Evolutionary conservation across 2,888 invertebrate species (phyloP).

Genomic region (Ormyrus thymus): DNA sequence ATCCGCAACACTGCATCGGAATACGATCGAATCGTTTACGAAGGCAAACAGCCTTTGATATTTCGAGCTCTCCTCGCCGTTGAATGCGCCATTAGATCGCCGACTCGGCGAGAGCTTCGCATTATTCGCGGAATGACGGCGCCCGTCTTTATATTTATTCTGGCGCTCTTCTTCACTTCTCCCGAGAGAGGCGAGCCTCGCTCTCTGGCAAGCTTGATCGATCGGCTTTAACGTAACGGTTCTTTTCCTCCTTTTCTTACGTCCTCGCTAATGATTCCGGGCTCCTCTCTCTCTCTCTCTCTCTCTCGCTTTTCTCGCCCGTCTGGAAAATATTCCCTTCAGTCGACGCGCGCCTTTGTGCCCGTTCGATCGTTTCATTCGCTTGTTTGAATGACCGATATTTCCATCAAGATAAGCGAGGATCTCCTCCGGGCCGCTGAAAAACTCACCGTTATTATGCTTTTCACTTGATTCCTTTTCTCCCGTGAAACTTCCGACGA

Average conservation of each 20-base stretch:
- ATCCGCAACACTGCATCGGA: no score
- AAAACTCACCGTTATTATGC: slow-evolving; percentile 38
- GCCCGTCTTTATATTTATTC: slow-evolving; percentile 27
- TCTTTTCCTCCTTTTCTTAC: slow-evolving; percentile 17
- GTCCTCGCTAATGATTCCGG: slow-evolving; percentile 37
- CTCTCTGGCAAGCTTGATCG: slow-evolving; percentile 13
- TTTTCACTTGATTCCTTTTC: not conserved
- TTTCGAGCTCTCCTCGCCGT: slow-evolving; percentile 15
- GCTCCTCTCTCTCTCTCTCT: slow-evolving; percentile 26
- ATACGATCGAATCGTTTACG: not conserved
- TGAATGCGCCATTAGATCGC: slow-evolving; percentile 31
- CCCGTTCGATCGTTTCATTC: slow-evolving; percentile 8
- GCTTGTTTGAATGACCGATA: slow-evolving; percentile 33
- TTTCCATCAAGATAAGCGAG: slow-evolving; percentile 33
- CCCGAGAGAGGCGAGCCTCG: not conserved
- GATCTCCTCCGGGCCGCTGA: not conserved
- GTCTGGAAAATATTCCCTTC: slow-evolving; percentile 44
- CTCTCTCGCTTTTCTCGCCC: slow-evolving; percentile 1
- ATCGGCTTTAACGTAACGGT: not conserved
- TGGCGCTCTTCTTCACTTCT: slow-evolving; percentile 12
- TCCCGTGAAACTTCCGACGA: not conserved
- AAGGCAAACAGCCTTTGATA: not conserved
- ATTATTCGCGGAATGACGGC: not conserved
- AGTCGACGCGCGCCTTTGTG: slow-evolving; percentile 41
- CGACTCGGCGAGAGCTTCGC: not conserved